These are phyloP conservation scores for Synanthedon myopaeformis DNA, from an alignment of 2,888 invertebrate genomes.

Conservation along the genomic window DNA sequence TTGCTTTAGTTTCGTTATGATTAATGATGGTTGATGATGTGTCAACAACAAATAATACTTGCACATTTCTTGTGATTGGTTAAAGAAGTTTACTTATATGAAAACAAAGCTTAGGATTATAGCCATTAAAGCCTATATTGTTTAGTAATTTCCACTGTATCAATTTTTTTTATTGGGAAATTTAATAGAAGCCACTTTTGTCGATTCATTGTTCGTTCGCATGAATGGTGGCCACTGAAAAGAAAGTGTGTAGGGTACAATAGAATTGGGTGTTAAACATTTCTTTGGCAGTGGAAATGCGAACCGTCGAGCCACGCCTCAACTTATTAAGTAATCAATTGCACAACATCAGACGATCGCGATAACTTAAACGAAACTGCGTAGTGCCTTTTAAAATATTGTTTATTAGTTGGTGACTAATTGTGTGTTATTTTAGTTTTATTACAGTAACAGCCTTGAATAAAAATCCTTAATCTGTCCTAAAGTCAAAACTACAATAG, in stretches of 20 bases:
- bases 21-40: too few species aligned
- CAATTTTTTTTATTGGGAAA: not conserved
- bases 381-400: not conserved
- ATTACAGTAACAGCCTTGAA: too few species aligned
- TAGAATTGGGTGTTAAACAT: slow-evolving; percentile 10
- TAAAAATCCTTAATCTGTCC: too few species aligned
- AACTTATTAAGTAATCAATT: slow-evolving; percentile 35
- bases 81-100: too few species aligned
- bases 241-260: slow-evolving; percentile 11
- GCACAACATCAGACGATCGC: slow-evolving; percentile 21
- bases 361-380: slow-evolving; percentile 23
- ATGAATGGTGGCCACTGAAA: slow-evolving; percentile 7
- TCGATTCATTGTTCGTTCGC: slow-evolving; percentile 15
- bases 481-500: too few species aligned
- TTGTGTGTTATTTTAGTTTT: too few species aligned
- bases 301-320: slow-evolving; percentile 14
- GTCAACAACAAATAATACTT: too few species aligned
- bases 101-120: too few species aligned
- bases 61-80: too few species aligned
- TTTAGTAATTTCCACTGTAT: not conserved
- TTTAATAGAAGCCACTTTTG: slow-evolving; percentile 4
- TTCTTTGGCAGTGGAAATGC: slow-evolving; percentile 16
- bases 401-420: too few species aligned
- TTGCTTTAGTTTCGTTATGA: too few species aligned
- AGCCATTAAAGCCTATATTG: not conserved